Conservation (phyloP, 2,888 invertebrate species). For the Colletes collaris region DNA sequence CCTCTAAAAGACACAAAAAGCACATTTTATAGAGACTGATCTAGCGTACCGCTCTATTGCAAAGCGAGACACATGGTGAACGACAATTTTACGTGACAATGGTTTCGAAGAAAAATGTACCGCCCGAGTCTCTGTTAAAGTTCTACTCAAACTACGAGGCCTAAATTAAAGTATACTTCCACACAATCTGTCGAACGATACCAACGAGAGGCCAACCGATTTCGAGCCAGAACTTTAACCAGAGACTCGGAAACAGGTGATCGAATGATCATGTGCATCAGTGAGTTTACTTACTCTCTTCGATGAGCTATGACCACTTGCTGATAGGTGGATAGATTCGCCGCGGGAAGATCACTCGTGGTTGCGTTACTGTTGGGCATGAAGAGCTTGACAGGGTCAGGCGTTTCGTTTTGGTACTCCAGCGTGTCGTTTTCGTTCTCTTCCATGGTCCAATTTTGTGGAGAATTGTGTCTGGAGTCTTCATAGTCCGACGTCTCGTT, state of each 20-base stretch:
- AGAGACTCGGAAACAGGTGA: not conserved
- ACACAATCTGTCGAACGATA: too few relatives aligned
- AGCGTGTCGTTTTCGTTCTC: slow-evolving; percentile 57
- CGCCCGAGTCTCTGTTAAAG: not conserved
- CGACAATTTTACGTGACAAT: slow-evolving; percentile 38
- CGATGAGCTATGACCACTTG: slow-evolving; percentile 75
- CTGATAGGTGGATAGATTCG: slow-evolving; percentile 75
- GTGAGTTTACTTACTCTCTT: slow-evolving; percentile 73
- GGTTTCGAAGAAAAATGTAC: not conserved
- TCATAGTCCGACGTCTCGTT: slow-evolving; percentile 72
- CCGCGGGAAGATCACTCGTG: slow-evolving; percentile 55
- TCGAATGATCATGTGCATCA: too few relatives aligned
- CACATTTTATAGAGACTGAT: slow-evolving; percentile 57
- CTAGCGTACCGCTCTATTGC: slow-evolving; percentile 33
- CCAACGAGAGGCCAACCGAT: too few relatives aligned
- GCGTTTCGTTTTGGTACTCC: slow-evolving; percentile 67
- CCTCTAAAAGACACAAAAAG: slow-evolving; percentile 77
- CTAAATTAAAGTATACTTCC: too few relatives aligned
- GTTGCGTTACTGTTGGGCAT: slow-evolving; percentile 56
- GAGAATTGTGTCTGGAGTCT: slow-evolving; percentile 44
- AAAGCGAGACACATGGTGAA: slow-evolving; percentile 58
- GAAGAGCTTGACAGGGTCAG: slow-evolving; percentile 50
- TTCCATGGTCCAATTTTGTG: slow-evolving; percentile 30
- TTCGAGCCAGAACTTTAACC: not conserved
- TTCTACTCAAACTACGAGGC: not conserved